These are phyloP conservation scores for Ctenodactylus gundi DNA, from an alignment of 2,113 vertebrate species.

Conservation along the genomic window DNA sequence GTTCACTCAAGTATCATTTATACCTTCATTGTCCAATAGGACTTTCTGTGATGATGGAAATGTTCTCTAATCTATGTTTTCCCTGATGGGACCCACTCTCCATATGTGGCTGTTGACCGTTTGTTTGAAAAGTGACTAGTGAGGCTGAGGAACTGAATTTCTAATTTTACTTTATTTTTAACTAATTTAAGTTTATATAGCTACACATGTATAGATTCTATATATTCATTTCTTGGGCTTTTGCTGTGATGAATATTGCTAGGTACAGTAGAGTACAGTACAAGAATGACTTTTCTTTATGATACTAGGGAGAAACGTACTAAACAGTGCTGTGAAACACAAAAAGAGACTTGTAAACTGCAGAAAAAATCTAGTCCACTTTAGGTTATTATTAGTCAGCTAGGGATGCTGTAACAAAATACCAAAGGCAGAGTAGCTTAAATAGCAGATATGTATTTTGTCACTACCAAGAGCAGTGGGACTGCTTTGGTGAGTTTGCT, in stretches of 20 bases:
- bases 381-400: not conserved
- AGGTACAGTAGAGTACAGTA: not conserved
- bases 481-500: not conserved
- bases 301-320: not conserved
- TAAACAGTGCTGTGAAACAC: not conserved
- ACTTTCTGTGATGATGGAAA: not conserved
- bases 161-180: not conserved
- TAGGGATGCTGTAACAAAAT: not conserved
- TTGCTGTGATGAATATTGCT: not conserved
- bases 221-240: not conserved
- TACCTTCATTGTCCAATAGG: no score
- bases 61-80: not conserved
- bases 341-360: not conserved
- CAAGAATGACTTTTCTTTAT: not conserved
- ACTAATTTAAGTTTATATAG: not conserved
- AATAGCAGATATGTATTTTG: not conserved
- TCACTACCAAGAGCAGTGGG: not conserved
- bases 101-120: not conserved
- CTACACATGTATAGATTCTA: not conserved
- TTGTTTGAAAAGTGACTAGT: not conserved
- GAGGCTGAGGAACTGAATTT: not conserved
- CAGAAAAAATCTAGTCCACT: not conserved
- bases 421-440: not conserved
- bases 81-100: rapidly evolving
- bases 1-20: not conserved